Conservation (phyloP, 2,888 invertebrate species). For the Diplolepis rosae region DNA sequence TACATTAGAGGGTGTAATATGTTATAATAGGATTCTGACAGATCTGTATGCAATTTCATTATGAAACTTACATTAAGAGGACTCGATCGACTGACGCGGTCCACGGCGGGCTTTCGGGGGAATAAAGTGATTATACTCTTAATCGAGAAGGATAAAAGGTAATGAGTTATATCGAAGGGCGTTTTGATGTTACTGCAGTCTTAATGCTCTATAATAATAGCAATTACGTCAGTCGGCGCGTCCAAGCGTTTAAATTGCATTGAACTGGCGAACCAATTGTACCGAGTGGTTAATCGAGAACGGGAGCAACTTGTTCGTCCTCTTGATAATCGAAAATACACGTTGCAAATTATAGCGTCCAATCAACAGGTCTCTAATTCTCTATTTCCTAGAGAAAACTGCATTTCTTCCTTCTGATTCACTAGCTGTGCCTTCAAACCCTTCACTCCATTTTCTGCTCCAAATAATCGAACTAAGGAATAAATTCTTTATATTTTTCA, state of each 20-base stretch:
- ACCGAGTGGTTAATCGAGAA: conserved; percentile 57
- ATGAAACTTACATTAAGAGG: conserved; percentile 14
- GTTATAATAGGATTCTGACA: background rate
- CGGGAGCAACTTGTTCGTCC: background rate
- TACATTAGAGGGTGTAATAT: background rate
- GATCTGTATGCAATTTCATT: background rate
- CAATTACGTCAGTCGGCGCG: conserved; percentile 56
- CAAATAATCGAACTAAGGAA: too few relatives aligned
- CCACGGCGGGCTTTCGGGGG: background rate
- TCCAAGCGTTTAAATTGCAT: conserved; percentile 58
- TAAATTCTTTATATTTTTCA: too few relatives aligned
- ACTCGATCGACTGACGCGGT: background rate
- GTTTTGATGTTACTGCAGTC: background rate
- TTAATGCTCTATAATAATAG: conserved; percentile 50
- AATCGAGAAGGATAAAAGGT: background rate
- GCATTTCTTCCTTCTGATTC: background rate
- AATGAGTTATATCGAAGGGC: conserved; percentile 15
- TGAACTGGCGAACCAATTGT: conserved; percentile 62
- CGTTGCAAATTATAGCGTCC: conserved; percentile 7
- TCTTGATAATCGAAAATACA: conserved; percentile 27
- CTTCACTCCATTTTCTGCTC: background rate
- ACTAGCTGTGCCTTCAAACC: background rate
- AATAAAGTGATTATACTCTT: background rate
- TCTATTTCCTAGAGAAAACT: conserved; percentile 9
- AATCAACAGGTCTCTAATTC: conserved; percentile 24